phyloP scores from a whole-genome alignment of 2,113 vertebrate species.

The Nycticryphes semicollaris region DNA sequence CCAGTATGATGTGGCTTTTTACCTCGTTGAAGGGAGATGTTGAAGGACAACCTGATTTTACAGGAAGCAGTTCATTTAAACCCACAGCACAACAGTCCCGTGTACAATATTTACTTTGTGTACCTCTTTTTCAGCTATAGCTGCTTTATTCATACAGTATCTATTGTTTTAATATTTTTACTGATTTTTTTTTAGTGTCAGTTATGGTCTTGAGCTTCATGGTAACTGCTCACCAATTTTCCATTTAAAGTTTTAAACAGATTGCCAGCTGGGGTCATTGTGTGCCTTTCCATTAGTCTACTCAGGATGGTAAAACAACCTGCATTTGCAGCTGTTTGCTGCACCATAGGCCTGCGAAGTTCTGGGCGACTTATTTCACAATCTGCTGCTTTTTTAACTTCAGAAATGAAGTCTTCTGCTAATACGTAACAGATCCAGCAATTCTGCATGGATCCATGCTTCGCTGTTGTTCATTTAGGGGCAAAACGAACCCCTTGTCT shows the following conservation, averaged over 20 bases:
- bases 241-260: neutral
- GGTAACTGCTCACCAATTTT: neutral
- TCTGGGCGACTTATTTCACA: neutral
- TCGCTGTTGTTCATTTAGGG: neutral
- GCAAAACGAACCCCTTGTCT: neutral
- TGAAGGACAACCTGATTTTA: neutral
- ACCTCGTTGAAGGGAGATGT: neutral
- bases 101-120: neutral
- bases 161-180: neutral
- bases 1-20: neutral
- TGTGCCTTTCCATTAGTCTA: neutral
- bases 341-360: neutral
- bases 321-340: neutral
- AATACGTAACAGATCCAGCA: neutral
- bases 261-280: neutral
- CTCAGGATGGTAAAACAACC: neutral
- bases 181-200: neutral
- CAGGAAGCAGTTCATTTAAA: neutral
- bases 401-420: neutral
- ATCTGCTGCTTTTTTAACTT: neutral
- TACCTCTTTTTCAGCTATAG: neutral
- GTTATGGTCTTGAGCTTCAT: neutral
- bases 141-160: neutral
- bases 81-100: neutral
- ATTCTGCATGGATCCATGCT: neutral